Evolutionary conservation across 2,797 vertebrate genomes (phyloP), one percentile per base, ranked within the genome.

Genomic region (Jordanella pulchra): DNA sequence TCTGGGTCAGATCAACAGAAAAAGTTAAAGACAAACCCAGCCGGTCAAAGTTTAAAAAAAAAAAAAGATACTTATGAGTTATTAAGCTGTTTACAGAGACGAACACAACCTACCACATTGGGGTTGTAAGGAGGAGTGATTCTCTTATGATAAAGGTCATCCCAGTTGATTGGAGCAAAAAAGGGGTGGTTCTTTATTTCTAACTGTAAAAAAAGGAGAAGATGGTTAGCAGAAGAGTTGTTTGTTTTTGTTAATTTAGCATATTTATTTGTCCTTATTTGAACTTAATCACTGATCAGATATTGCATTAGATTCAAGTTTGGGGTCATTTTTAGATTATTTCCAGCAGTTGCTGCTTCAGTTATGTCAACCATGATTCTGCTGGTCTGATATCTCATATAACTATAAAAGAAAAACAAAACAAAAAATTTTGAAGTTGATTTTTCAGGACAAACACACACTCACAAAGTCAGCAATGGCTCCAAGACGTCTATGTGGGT

Each of bases 131-230:
- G 98, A 80, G 98, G 98, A 64, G 95, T 95, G 84, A 99, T 96
- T 84, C 95, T 96, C 93, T 99, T 99, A 90, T 98, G 93, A 86
- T 97, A 95, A 74, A 99, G 93, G 86, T 99, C 98, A 2, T 99
- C 98, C 98, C 98, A 99, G 93, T 98, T 97, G 87, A 99, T 97
- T n/a, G 94, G 93, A 74, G 95, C 94, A 92, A 99, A 99, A 93
- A 99, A 99, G 0, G 92, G 80, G 0, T 99, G 97, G 80, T 94
- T 98, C 94, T 98, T 98, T 87, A 99, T 96, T 92, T 99, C 97
- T 65, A 98, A 86, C 98, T 99, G 84, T 67, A 76, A 48, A 71
- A 2, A 67, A 27, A 71, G 42, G 27, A 71, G 32, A 47, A 50
- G 11, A 53, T 42, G 12, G 53, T 61, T 23, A 61, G 32, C 13